Conservation (phyloP, 2,888 invertebrate species). For the Dorcus hopei region DNA sequence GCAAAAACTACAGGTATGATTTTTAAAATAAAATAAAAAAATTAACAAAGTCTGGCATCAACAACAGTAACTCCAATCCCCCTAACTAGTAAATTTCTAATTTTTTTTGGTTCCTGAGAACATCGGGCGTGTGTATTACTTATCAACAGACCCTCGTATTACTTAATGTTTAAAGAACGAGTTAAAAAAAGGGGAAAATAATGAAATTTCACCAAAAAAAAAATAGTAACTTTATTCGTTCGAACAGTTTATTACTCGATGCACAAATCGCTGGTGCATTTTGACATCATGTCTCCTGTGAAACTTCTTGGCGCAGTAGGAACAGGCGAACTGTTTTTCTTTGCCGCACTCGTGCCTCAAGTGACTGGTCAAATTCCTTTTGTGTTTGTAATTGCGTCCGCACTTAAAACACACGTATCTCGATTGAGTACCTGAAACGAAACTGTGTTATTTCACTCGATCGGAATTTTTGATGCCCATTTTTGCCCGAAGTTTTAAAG, state of each 20-base stretch:
- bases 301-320: constrained; percentile 5
- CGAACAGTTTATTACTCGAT: not conserved
- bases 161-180: not conserved
- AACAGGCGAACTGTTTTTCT: constrained; percentile 10
- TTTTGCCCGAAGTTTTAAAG: not conserved
- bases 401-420: constrained; percentile 6
- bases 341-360: constrained; percentile 12
- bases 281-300: constrained; percentile 8
- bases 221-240: not conserved
- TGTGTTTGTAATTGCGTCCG: constrained; percentile 6
- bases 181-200: not conserved
- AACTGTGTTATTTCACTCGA: not conserved
- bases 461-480: not conserved
- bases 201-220: not conserved
- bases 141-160: not conserved
- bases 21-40: too few species aligned
- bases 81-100: too few species aligned
- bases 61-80: too few species aligned
- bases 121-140: too few species aligned
- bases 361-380: constrained; percentile 7
- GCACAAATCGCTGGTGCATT: not conserved
- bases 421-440: not conserved
- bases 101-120: too few species aligned
- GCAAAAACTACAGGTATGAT: too few species aligned
- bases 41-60: too few species aligned